These are phyloP conservation scores for human DNA, from an alignment of 2,113 vertebrate genomes.

Conservation along the genomic window GRCh38 chr7:10732001-10732500, in stretches of 20 bases:
- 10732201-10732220: conserved; percentile 15
- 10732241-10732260: background rate
- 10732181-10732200: background rate
- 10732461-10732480: conserved; percentile 85
- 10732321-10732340: conserved; percentile 89
- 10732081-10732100: background rate
- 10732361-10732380: conserved; percentile 87
- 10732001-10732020: background rate
- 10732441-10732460: conserved; percentile 88
- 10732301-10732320: conserved; percentile 76
- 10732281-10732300: conserved; percentile 77
- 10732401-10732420: conserved; percentile 91
- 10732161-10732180: background rate
- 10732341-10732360: conserved; percentile 93
- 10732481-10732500: conserved; percentile 84
- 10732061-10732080: background rate
- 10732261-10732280: conserved; percentile 56
- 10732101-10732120: background rate
- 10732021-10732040: background rate
- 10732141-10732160: background rate
- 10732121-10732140: background rate
- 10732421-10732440: conserved; percentile 86
- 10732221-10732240: conserved; percentile 34
- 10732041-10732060: background rate
- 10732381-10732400: conserved; percentile 93